Evolutionary conservation across 1,140 invertebrate genomes (phyloP).

Genomic region (Himalopsyche phryganea): DNA sequence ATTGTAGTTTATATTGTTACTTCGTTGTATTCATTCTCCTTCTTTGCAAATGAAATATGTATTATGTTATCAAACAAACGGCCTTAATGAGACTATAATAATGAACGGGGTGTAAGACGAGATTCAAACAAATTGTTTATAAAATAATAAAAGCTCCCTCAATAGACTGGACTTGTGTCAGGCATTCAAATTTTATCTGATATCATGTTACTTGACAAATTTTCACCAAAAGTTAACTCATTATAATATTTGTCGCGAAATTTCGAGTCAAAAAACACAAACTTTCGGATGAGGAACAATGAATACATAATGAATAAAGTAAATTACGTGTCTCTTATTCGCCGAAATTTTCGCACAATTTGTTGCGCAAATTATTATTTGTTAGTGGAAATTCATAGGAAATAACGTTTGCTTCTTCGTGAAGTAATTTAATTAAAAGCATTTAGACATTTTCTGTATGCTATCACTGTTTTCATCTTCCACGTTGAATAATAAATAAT

Average conservation of each 20-base stretch:
- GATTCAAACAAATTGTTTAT: conserved; percentile 10
- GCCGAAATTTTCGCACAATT: too few species aligned
- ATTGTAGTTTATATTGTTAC: too few species aligned
- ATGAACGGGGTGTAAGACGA: conserved; percentile 1
- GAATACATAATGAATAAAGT: conserved; percentile 11
- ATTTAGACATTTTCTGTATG: too few species aligned
- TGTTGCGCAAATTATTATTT: too few species aligned
- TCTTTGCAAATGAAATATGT: too few species aligned
- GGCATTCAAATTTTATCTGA: conserved; percentile 14
- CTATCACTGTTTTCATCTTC: too few species aligned
- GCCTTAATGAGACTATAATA: not conserved
- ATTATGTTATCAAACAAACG: too few species aligned
- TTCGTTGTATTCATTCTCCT: too few species aligned
- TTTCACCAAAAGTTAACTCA: conserved; percentile 9
- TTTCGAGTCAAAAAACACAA: conserved; percentile 1
- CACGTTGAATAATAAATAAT: too few species aligned
- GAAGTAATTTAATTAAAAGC: too few species aligned
- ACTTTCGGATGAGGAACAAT: conserved; percentile 7
- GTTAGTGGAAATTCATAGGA: too few species aligned
- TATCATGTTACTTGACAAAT: conserved; percentile 22
- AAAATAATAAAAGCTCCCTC: conserved; percentile 12
- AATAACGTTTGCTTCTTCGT: too few species aligned
- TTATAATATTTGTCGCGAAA: conserved; percentile 10
- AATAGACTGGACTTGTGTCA: conserved; percentile 1
- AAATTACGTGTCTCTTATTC: conserved; percentile 5